These are phyloP conservation scores for Pseudopipra pipra DNA, from an alignment of 2,113 vertebrate genomes.

Conservation along the genomic window DNA sequence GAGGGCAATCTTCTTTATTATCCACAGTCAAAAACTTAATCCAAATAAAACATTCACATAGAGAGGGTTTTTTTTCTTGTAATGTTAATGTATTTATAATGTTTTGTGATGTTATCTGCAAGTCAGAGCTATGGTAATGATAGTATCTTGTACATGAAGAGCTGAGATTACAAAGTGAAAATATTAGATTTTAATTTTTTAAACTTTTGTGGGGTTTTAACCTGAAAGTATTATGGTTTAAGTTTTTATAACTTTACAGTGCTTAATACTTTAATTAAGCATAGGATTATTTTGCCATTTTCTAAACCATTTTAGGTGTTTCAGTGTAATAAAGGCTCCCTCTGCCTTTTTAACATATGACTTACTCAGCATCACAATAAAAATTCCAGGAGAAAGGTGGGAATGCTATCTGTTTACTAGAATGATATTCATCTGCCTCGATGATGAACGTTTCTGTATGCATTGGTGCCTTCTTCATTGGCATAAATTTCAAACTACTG, in stretches of 20 bases:
- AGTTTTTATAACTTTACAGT: not conserved
- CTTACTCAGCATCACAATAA: not conserved
- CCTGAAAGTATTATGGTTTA: not conserved
- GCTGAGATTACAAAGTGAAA: not conserved
- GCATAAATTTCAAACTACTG: not conserved
- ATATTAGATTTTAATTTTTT: not conserved
- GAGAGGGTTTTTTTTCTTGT: not conserved
- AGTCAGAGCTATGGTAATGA: not conserved
- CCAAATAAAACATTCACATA: not conserved
- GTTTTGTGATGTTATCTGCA: not conserved
- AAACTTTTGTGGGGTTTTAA: not conserved
- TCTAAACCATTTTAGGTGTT: not conserved
- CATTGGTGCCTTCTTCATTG: not conserved
- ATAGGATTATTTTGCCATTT: not conserved
- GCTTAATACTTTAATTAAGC: not conserved
- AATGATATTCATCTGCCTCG: not conserved
- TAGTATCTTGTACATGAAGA: not conserved
- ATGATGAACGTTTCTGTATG: not conserved
- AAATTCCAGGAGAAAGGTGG: not conserved
- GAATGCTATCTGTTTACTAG: not conserved
- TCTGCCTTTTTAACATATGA: not conserved
- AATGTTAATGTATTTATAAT: not conserved
- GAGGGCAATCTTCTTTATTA: not conserved
- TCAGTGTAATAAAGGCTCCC: not conserved
- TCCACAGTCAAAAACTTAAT: not conserved